Percentiles rank a stretch among this genome's conserved stretches.
Conservation (phyloP, 2,113 vertebrate species). For the Apus apus region DNA sequence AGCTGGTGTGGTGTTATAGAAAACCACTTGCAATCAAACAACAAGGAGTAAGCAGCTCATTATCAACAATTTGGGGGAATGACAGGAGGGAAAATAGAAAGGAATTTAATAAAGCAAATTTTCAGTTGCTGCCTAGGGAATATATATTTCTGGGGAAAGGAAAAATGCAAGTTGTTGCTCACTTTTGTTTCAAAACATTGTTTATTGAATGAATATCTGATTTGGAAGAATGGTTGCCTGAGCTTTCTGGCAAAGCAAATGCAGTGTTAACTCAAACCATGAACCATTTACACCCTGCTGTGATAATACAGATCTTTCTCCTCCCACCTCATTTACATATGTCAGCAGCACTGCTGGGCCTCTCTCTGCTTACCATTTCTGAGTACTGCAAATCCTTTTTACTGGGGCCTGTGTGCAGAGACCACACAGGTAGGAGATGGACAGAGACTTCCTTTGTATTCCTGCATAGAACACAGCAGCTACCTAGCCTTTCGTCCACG, state of each 20-base stretch:
- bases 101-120: not conserved
- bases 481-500: not conserved
- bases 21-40: not conserved
- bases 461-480: not conserved
- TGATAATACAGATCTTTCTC: not conserved
- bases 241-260: not conserved
- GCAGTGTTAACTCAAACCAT: not conserved
- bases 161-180: not conserved
- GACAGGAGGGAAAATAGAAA: not conserved
- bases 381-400: not conserved
- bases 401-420: not conserved
- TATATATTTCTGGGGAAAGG: not conserved
- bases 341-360: not conserved
- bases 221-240: not conserved
- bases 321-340: not conserved
- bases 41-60: not conserved
- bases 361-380: not conserved
- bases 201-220: not conserved
- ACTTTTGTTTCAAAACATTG: not conserved
- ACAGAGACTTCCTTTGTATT: not conserved
- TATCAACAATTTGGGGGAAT: not conserved
- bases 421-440: not conserved
- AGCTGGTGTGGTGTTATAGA: not conserved
- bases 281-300: not conserved
- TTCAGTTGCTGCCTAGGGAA: not conserved